Evolutionary conservation across 1,140 invertebrate species (phyloP), one percentile per base, ranked within the genome.

Genomic region (Hypothenemus hampei): DNA sequence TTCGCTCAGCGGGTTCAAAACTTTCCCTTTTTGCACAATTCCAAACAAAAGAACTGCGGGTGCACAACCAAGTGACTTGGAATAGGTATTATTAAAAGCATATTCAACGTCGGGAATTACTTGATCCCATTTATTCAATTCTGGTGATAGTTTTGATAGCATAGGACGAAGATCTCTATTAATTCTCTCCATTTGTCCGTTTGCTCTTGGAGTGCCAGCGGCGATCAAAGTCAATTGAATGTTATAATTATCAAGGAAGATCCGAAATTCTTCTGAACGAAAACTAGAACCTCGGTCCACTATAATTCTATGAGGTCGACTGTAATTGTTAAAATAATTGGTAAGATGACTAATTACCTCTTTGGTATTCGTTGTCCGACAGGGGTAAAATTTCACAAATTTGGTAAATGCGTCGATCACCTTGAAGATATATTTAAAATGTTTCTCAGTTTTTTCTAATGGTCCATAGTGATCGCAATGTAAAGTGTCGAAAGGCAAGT

Each of bases 241-340:
- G 15, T 37, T 37, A 37, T 37, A 10, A 5, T 37, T 5, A 10
- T 37, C 15, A 5, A 37, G 15, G 15, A 37, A 37, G 35, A 5
- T 6, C 6, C 6, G 6, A 66, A 46, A 60, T 37, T 37, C 10
- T 26, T 35, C 4, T 40, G 57, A 22, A 0, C 61, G 62, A 50
- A 68, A 69, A 11, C 48, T 48, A 3, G 59, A 48, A 1, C 63
- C 66, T 49, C 65, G 18, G 61, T 65, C 23, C 37, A 62, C 50
- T 11, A 64, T 49, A 8, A 37, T 48, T 20, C 68, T 57, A 6
- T 36, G n/a, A 3, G 69, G 69, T 23, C 45, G 53, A 36, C 62
- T 55, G 44, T 65, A 62, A 29, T 6, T 20, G 8, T 16, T 1
- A 39, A 58, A 63, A 46, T 63, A 61, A 35, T 16, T 21, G 43